A percentile compares a stretch with the other conserved stretches of the same genome.
Evolutionary conservation across 2,113 vertebrate genomes (phyloP).

Genomic region (Machaerirhynchus nigripectus): DNA sequence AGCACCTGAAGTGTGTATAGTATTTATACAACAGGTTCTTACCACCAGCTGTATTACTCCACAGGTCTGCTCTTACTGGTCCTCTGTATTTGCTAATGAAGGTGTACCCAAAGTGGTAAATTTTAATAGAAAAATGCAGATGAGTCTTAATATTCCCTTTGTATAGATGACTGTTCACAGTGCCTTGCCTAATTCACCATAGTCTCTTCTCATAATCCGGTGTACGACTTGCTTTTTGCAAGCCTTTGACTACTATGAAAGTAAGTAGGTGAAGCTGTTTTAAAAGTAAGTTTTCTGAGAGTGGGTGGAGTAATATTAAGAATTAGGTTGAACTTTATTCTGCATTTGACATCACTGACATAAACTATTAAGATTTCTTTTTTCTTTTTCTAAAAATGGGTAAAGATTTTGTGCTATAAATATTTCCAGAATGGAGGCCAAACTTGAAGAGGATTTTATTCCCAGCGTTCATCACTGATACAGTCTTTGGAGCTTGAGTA

Average conservation of each 20-base stretch:
- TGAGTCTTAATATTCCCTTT: not conserved
- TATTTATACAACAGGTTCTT: not conserved
- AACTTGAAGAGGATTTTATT: not conserved
- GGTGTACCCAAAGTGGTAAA: not conserved
- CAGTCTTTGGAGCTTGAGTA: not conserved
- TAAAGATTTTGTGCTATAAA: not conserved
- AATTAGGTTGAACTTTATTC: not conserved
- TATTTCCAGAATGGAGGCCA: not conserved
- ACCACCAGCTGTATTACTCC: not conserved
- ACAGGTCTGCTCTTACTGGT: not conserved
- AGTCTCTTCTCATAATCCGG: not conserved
- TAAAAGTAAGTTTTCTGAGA: not conserved
- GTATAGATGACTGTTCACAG: not conserved
- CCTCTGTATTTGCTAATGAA: not conserved
- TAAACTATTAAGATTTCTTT: not conserved
- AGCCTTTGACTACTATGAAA: not conserved
- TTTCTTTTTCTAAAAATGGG: not conserved
- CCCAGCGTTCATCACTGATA: not conserved
- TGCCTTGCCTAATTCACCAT: not conserved
- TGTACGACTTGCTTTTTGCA: fast-evolving
- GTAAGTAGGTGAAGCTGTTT: not conserved
- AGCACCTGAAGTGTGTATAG: fast-evolving
- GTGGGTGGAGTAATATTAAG: not conserved
- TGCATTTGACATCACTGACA: not conserved
- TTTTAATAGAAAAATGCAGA: not conserved